These are phyloP conservation scores for Phenganax marumi DNA, from an alignment of 92 coral and sea anemone species.

Conservation along the genomic window DNA sequence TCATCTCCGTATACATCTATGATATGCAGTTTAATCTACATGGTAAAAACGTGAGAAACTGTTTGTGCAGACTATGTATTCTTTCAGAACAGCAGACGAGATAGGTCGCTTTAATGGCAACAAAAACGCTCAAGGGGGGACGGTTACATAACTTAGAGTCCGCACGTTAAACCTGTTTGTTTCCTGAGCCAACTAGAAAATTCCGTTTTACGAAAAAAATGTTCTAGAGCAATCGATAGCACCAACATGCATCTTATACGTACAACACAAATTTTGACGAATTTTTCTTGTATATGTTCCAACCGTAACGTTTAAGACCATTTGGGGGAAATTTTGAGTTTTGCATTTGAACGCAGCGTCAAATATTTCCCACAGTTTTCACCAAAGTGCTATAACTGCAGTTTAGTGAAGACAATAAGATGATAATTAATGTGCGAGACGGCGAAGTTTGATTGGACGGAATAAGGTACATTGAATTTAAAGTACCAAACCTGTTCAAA, in stretches of 20 bases:
- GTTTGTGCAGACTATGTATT: background rate
- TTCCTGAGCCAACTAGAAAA: background rate
- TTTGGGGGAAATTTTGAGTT: background rate
- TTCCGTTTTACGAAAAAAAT: background rate
- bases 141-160: background rate
- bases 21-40: too few species aligned
- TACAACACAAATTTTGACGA: background rate
- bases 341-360: background rate
- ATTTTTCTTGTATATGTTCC: background rate
- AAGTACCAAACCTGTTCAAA: conserved; percentile 17
- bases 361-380: conserved; percentile 13
- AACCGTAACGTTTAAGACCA: background rate
- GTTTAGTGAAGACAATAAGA: background rate
- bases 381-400: background rate
- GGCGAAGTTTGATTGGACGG: conserved; percentile 22
- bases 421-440: conserved; percentile 14
- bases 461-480: background rate
- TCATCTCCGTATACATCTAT: background rate
- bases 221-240: conserved; percentile 6
- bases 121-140: background rate
- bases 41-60: background rate
- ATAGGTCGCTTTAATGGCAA: conserved; percentile 1
- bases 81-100: conserved; percentile 1
- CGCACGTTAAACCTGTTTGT: background rate
- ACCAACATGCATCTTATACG: background rate